phyloP scores from a whole-genome alignment of 2,113 vertebrate genomes.

The Ochotona curzoniae region DNA sequence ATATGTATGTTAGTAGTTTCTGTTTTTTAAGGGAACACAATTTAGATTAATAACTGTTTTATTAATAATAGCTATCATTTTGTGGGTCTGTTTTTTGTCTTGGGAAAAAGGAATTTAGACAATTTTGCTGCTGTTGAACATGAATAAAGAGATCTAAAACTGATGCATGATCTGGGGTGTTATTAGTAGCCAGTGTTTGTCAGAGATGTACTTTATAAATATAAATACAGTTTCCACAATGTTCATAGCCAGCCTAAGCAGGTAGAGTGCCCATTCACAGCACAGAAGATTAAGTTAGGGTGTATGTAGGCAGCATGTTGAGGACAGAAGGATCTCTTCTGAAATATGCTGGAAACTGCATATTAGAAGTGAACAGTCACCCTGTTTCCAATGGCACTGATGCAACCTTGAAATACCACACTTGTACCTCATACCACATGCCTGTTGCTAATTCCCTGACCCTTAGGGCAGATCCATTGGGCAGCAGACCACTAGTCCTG shows the following conservation, averaged over 20 bases:
- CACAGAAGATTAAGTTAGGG: neutral
- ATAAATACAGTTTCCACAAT: neutral
- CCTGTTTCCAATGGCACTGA: neutral
- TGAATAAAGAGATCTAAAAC: neutral
- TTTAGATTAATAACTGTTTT: neutral
- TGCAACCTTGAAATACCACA: neutral
- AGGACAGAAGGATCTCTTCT: neutral
- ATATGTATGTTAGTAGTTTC: neutral
- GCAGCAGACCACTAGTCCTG: neutral
- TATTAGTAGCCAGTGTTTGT: neutral
- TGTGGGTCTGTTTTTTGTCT: neutral
- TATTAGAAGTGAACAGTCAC: neutral
- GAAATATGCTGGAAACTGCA: neutral
- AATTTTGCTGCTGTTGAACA: neutral
- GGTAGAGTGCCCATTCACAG: neutral
- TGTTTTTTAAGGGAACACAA: neutral
- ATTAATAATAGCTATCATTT: neutral
- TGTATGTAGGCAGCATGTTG: too few species aligned
- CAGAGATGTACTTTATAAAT: neutral
- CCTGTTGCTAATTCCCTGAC: neutral
- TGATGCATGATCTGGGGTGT: rapidly evolving
- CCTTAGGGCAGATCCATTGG: neutral
- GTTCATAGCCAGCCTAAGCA: neutral
- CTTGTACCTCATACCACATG: neutral
- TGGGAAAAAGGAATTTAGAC: neutral